Evolutionary conservation across 2,888 invertebrate genomes (phyloP), one percentile per base, ranked within the genome.

Genomic region (Caenorhabditis angaria): DNA sequence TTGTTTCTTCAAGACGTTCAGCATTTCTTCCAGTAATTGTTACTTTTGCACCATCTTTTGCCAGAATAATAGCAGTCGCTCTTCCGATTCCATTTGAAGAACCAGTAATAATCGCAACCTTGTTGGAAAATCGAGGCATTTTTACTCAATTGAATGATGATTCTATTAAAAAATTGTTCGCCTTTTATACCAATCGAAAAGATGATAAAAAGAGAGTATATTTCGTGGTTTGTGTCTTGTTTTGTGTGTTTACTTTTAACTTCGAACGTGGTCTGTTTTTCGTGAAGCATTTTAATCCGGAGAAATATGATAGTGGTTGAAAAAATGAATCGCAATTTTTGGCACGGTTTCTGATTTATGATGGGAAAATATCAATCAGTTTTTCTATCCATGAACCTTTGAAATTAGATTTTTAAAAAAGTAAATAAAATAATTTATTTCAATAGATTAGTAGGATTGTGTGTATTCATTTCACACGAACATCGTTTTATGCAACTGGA

Each of bases 1-100:
- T 8, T 2, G 50, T 50, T 24, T 50, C 56, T 14, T 60, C 25
- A 8, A 60, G 18, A n/a, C 50, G n/a, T 27, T 60, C 29, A 18
- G 27, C 60, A 28, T 50, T 60, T 48, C 60, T 47, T 48, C 60
- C 60, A 24, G 60, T 60, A 29, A 60, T 60, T 25, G 60, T 60
- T 14, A 60, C 60, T 28, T 60, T 60, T 32, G 60, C 60, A 8
- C 60, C 60, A 41, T 60, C 60, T 18, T 22, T 47, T 5, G 60
- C 60, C 8, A 56, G 32, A 2, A 56, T 20, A 35, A 56, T 20
- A 35, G 56, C 56, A 20, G 56, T 56, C 32, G 56, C 56, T 56
- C 56, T 29, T 32, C 56, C 56, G 14, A 56, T 56, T 56, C 56
- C 56, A 56, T 56, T 56, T 35, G 56, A 56, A 22, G 56, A 56